Conservation (phyloP, 2,888 invertebrate genomes). For the Nomada ferruginata region DNA sequence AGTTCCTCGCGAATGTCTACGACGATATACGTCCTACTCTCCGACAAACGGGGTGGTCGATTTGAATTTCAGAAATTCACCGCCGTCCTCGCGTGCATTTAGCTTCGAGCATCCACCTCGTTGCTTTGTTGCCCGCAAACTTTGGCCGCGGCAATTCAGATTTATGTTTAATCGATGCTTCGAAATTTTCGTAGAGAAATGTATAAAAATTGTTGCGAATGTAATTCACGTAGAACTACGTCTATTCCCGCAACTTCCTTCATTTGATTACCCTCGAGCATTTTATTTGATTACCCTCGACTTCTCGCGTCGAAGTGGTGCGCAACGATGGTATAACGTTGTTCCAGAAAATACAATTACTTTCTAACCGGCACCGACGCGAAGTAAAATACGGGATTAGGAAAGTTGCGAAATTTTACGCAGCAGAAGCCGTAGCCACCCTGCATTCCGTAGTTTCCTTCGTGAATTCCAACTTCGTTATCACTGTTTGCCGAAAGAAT, state of each 20-base stretch:
- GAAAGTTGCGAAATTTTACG: slow-evolving; percentile 26
- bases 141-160: not conserved
- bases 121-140: slow-evolving; percentile 15
- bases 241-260: slow-evolving; percentile 49
- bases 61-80: slow-evolving; percentile 36
- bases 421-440: not conserved
- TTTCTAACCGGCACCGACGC: not conserved
- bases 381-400: slow-evolving; percentile 2
- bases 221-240: slow-evolving; percentile 26
- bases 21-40: not conserved
- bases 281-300: not conserved
- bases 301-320: slow-evolving; percentile 2
- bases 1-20: not conserved
- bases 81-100: not conserved
- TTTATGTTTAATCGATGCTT: slow-evolving; percentile 48
- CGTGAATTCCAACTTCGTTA: slow-evolving; percentile 14
- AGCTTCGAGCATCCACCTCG: not conserved
- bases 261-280: slow-evolving; percentile 48
- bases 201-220: slow-evolving; percentile 23
- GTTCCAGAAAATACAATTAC: slow-evolving; percentile 25
- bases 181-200: slow-evolving; percentile 20
- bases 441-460: not conserved
- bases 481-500: slow-evolving; percentile 10
- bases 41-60: not conserved
- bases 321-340: slow-evolving; percentile 9